Evolutionary conservation across 1,140 invertebrate genomes (phyloP).

Genomic region (Heliconius hewitsoni): DNA sequence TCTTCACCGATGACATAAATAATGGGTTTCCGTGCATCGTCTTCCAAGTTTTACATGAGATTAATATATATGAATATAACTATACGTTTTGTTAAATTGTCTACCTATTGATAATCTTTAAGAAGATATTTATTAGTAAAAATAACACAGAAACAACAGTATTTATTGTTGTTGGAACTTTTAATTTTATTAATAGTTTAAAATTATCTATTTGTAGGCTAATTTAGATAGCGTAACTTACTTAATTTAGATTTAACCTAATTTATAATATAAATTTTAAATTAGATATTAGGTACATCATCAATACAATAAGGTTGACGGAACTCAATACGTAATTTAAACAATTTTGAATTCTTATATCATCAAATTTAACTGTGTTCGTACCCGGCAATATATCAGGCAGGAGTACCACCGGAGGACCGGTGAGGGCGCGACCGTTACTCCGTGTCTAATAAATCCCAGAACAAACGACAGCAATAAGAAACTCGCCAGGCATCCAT

Average conservation of each 20-base stretch:
- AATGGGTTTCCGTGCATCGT: slow-evolving; percentile 28
- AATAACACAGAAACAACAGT: too few species aligned
- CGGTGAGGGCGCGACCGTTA: slow-evolving; percentile 54
- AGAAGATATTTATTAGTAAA: too few species aligned
- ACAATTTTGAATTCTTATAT: background rate
- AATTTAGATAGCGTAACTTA: too few species aligned
- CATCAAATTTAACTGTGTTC: background rate
- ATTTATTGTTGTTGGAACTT: too few species aligned
- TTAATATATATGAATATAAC: slow-evolving; percentile 19
- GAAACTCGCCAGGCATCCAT: slow-evolving; percentile 66
- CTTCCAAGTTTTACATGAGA: slow-evolving; percentile 11
- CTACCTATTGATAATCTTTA: background rate
- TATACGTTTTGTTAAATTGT: background rate
- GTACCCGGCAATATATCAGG: slow-evolving; percentile 32
- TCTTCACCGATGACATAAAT: slow-evolving; percentile 39
- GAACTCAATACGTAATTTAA: background rate
- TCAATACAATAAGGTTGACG: too few species aligned
- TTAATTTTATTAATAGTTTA: too few species aligned
- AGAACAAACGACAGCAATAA: slow-evolving; percentile 70
- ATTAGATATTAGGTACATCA: too few species aligned
- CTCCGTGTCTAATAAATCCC: slow-evolving; percentile 70
- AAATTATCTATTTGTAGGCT: too few species aligned
- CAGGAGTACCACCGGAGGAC: slow-evolving; percentile 31
- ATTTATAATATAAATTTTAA: too few species aligned
- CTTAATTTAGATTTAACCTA: too few species aligned